Conservation (phyloP, 1,140 invertebrate species). For the Leptinotarsa defecta region DNA sequence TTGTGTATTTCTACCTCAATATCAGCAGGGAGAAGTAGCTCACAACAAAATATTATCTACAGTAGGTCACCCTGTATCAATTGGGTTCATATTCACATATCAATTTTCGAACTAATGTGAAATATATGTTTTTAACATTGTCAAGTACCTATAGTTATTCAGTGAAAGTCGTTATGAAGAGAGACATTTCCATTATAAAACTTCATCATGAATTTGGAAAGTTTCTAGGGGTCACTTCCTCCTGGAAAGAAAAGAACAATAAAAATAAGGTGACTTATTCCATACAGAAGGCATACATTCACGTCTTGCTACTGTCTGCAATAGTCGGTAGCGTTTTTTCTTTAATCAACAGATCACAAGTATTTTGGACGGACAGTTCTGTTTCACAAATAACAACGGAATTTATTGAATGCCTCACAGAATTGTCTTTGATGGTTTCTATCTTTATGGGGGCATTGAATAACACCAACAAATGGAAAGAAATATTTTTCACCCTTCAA, state of each 20-base stretch:
- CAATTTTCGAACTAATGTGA: too few relatives aligned
- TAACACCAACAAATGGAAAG: neutral
- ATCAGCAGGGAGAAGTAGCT: too few relatives aligned
- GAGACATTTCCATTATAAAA: neutral
- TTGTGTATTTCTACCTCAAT: too few relatives aligned
- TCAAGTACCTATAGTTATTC: too few relatives aligned
- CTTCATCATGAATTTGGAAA: neutral
- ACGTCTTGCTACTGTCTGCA: neutral
- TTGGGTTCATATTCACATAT: too few relatives aligned
- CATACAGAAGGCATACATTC: neutral
- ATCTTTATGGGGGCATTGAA: neutral
- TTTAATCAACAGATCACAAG: slow-evolving; percentile 1
- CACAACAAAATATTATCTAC: too few relatives aligned
- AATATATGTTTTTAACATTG: too few relatives aligned
- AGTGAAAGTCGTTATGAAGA: neutral
- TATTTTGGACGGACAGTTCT: neutral
- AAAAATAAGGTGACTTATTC: neutral
- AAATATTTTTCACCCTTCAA: neutral
- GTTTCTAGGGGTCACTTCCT: neutral
- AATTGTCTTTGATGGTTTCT: slow-evolving; percentile 12
- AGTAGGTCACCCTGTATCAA: too few relatives aligned
- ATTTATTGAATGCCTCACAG: neutral
- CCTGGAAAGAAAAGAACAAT: neutral
- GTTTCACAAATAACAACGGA: neutral
- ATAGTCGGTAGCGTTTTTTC: neutral